Percentiles rank a stretch among this genome's conserved stretches.
These are phyloP conservation scores for Pogonognathellus flavescens DNA, from an alignment of 1,140 invertebrate genomes.

Conservation along the genomic window DNA sequence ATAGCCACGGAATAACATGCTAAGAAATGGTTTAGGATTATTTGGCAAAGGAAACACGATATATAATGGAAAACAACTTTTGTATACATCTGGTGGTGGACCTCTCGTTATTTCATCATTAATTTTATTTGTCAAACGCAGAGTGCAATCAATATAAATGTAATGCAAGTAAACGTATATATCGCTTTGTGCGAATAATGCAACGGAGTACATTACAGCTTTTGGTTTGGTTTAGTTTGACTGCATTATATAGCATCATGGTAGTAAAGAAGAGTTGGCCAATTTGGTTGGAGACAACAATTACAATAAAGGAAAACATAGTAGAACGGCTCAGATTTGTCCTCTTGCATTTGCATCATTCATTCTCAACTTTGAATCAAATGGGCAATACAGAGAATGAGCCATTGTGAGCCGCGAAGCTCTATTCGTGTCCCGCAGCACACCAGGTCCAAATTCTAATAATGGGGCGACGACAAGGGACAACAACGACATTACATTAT, in stretches of 20 bases:
- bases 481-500: conserved; percentile 36
- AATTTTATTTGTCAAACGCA: conserved; percentile 23
- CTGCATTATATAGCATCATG: not conserved
- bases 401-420: conserved; percentile 23
- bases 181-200: not conserved
- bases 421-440: conserved; percentile 31
- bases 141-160: not conserved
- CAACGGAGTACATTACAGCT: conserved; percentile 22
- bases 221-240: conserved; percentile 38
- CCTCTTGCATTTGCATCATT: conserved; percentile 13
- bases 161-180: conserved; percentile 32
- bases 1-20: too few relatives aligned
- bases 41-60: too few relatives aligned
- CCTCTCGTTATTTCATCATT: conserved; percentile 23
- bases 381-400: conserved; percentile 4
- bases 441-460: conserved; percentile 49
- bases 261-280: not conserved
- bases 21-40: too few relatives aligned
- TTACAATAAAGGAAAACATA: conserved; percentile 2
- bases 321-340: not conserved
- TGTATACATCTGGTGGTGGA: not conserved
- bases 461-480: conserved; percentile 44
- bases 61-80: too few relatives aligned
- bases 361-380: conserved; percentile 28
- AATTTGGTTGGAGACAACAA: not conserved